Percentiles rank a stretch among this genome's conserved stretches.
phyloP scores from a whole-genome alignment of 2,113 vertebrate genomes.

The Ranitomeya variabilis region DNA sequence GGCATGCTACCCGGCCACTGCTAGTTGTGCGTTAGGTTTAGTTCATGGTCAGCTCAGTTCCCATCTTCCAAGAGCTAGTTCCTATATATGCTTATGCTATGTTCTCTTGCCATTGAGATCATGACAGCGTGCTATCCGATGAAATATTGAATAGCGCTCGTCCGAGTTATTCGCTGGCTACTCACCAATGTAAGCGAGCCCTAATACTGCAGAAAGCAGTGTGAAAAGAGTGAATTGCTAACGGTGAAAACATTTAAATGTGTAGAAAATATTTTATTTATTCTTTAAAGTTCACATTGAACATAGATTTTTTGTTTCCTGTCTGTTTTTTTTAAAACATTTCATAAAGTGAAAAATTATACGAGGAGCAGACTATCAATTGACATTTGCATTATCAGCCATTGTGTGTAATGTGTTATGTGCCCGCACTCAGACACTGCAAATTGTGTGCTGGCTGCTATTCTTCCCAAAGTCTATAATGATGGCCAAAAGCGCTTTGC shows the following conservation, averaged over 20 bases:
- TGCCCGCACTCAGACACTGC: background rate
- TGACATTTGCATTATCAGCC: constrained; percentile 7
- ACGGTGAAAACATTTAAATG: background rate
- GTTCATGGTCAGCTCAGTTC: too few relatives aligned
- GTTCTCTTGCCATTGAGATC: too few relatives aligned
- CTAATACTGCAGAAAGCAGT: too few relatives aligned
- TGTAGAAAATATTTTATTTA: background rate
- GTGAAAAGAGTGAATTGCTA: background rate
- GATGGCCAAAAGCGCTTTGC: constrained; percentile 42
- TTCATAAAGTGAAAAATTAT: background rate
- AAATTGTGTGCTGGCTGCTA: constrained; percentile 14
- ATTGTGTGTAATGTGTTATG: constrained; percentile 1
- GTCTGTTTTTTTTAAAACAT: background rate
- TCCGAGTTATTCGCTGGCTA: too few relatives aligned
- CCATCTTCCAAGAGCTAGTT: too few relatives aligned
- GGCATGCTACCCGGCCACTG: too few relatives aligned
- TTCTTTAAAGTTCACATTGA: background rate
- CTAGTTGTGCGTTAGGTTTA: too few relatives aligned
- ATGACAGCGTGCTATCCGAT: too few relatives aligned
- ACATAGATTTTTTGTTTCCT: background rate
- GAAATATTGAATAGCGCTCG: too few relatives aligned
- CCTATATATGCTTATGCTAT: too few relatives aligned
- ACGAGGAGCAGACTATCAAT: background rate
- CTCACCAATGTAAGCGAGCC: too few relatives aligned
- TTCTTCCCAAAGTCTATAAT: constrained; percentile 15